Evolutionary conservation across 1,140 invertebrate species (phyloP).

Genomic region (Drosophila bipectinata): DNA sequence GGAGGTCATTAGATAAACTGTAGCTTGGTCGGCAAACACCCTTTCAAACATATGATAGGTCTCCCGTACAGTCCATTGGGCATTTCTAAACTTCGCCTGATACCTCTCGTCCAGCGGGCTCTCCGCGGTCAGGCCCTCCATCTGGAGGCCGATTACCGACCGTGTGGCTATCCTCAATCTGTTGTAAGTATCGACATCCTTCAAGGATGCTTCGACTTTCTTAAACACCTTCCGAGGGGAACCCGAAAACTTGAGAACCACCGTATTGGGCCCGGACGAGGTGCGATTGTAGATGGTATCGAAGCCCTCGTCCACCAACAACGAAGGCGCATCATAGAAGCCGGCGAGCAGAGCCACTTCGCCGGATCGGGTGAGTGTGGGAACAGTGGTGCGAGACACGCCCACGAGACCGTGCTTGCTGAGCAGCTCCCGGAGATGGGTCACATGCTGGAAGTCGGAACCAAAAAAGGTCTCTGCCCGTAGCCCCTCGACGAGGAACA

Average conservation of each 20-base stretch:
- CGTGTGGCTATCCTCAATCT: conserved; percentile 84
- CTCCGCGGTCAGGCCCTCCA: conserved; percentile 95
- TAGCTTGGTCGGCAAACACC: conserved; percentile 91
- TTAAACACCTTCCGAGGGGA: not conserved
- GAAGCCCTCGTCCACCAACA: conserved; percentile 93
- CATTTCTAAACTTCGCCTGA: conserved; percentile 89
- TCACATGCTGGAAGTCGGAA: conserved; percentile 48
- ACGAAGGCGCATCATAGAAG: conserved; percentile 98
- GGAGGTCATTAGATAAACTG: conserved; percentile 96
- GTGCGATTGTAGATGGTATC: conserved; percentile 98
- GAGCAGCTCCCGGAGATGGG: conserved; percentile 51
- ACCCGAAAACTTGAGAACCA: not conserved
- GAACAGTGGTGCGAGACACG: conserved; percentile 94
- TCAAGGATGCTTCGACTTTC: conserved; percentile 84
- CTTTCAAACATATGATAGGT: conserved; percentile 89
- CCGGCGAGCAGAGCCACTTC: conserved; percentile 97
- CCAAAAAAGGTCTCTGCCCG: conserved; percentile 91
- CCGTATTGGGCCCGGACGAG: conserved; percentile 43
- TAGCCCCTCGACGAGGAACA: conserved; percentile 96
- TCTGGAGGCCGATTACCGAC: conserved; percentile 95
- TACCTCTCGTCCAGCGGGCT: conserved; percentile 95
- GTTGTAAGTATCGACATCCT: conserved; percentile 77
- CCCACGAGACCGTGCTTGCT: conserved; percentile 90
- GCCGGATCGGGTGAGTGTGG: conserved; percentile 97
- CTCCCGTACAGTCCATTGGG: conserved; percentile 90